Evolutionary conservation across 2,888 invertebrate genomes (phyloP), one percentile per base, ranked within the genome.

Genomic region (Caenorhabditis virilis): DNA sequence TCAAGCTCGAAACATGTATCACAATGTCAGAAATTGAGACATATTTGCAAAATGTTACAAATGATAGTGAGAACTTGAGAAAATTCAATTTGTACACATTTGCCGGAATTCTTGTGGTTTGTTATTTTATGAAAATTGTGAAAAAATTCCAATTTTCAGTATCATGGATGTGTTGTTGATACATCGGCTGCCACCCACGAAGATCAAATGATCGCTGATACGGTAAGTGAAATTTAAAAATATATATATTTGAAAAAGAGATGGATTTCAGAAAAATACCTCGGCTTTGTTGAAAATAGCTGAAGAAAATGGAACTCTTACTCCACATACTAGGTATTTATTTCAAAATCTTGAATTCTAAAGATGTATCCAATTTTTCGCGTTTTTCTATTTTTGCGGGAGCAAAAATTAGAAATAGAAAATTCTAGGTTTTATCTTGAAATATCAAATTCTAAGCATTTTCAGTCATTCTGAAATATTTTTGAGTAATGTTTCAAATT

Each of bases 181-280:
- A 50, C 53, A 0, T 35, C 42, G 1, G 41, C 25, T 1, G 3
- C 50, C 6, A 51, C 22, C 23, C 64, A 64, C 36, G 64, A 64
- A 16, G 30, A 64, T 20, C 64, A 64, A 43, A 64, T 64, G 64
- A 54, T 64, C 46, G 49, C 64, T 1, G 64, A 64, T 30, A 64
- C 54, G 27, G 62, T 62, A 27, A 15, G 39, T 26, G 4, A 35
- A 35, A 16, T 46, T 16, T 27, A 18, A 22, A 35, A 23, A 35
- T 6, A 16, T 26, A 26, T 48, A 2, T 9, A n/a, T n/a, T n/a
- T 22, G 18, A 15, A 35, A 2, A 15, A 20, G 5, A 5, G 1
- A n/a, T n/a, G 2, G 15, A 33, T 48, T 60, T 6, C 27, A 62
- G 62, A 58, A 46, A 30, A 64, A 64, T 25, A 22, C 54, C 0